phyloP scores from a whole-genome alignment of 2,113 vertebrate species.

The Aplodontia rufa region DNA sequence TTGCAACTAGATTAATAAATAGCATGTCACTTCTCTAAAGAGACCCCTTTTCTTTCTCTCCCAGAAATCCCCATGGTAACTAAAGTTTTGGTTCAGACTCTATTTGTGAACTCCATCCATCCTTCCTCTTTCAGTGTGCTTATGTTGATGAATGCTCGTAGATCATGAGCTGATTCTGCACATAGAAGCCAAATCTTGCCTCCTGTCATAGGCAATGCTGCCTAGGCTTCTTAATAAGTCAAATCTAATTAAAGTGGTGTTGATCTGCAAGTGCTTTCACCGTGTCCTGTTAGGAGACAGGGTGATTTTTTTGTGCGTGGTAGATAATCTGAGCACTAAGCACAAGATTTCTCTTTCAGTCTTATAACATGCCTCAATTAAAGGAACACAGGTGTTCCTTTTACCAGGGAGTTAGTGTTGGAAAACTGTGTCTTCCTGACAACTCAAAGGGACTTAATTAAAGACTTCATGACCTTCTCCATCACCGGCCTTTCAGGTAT shows the following conservation, averaged over 20 bases:
- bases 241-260: not conserved
- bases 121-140: conserved; percentile 13
- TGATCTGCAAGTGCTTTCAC: not conserved
- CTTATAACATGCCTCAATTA: not conserved
- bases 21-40: conserved; percentile 72
- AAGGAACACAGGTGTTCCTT: not conserved
- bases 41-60: conserved; percentile 60
- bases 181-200: rapidly evolving
- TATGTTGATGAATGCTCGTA: not conserved
- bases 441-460: not conserved
- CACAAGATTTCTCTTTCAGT: conserved; percentile 28
- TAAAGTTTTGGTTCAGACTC: conserved; percentile 72
- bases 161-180: conserved; percentile 7
- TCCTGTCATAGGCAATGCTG: not conserved
- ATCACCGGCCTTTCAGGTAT: not conserved
- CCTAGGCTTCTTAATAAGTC: not conserved
- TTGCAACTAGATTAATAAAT: conserved; percentile 82
- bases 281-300: not conserved
- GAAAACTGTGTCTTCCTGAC: not conserved
- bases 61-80: conserved; percentile 79
- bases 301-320: not conserved
- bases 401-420: not conserved
- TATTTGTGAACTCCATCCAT: conserved; percentile 62
- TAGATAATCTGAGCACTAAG: not conserved
- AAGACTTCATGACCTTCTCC: not conserved